Conservation (phyloP, 2,113 vertebrate species). For the Aptenodytes forsteri region DNA sequence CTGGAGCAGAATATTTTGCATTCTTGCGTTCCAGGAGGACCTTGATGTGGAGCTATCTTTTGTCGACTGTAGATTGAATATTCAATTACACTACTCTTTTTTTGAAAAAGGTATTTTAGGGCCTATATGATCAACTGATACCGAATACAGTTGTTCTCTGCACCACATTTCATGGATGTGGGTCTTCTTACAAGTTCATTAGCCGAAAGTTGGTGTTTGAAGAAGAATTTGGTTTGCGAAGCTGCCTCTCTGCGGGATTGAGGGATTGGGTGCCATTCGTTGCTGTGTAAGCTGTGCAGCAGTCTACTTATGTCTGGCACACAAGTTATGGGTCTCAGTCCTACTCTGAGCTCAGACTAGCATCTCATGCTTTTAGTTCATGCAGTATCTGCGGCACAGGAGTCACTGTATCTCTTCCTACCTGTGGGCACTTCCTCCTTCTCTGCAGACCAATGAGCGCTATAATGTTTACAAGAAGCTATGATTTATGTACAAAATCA, state of each 20-base stretch:
- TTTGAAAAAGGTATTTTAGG: not conserved
- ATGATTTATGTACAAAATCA: not conserved
- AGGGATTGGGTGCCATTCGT: not conserved
- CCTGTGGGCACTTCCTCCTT: not conserved
- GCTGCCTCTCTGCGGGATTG: not conserved
- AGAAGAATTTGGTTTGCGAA: not conserved
- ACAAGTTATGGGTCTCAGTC: not conserved
- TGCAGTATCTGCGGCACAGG: not conserved
- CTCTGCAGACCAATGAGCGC: not conserved
- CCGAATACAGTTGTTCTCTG: not conserved
- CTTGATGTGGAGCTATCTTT: constrained; percentile 43
- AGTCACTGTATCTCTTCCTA: not conserved
- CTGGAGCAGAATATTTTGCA: constrained; percentile 41
- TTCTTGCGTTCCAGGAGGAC: constrained; percentile 36
- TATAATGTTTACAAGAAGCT: not conserved
- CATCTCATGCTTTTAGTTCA: not conserved
- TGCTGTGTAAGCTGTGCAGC: not conserved
- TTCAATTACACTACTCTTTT: not conserved
- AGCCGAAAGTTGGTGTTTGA: not conserved
- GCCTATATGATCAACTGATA: not conserved
- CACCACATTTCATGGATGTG: not conserved
- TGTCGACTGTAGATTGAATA: constrained; percentile 25
- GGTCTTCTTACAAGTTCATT: not conserved
- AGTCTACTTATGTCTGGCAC: not conserved
- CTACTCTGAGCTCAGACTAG: not conserved